Evolutionary conservation across 2,888 invertebrate genomes (phyloP), one percentile per base, ranked within the genome.

Genomic region (Syritta pipiens): DNA sequence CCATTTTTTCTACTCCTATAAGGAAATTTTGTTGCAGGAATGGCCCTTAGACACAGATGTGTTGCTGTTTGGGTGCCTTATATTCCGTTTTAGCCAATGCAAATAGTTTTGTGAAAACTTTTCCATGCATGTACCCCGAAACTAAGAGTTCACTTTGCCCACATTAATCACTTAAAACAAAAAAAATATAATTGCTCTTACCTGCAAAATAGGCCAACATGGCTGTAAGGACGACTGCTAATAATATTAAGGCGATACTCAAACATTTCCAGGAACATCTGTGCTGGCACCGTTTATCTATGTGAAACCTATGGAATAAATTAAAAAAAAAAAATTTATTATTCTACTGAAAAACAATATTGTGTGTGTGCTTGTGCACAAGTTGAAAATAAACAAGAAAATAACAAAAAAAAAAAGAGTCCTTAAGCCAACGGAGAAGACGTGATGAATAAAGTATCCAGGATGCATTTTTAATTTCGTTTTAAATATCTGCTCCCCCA

Each of bases 221-320:
- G 84, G 97, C 97, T 85, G 96, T 94, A 86, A 97, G 92, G 85
- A 95, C 94, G 87, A 97, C 95, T 87, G 95, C 94, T 86, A 97
- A 91, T 88, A 97, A 92, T 89, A 97, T 96, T 90, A 97, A 94
- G 85, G 95, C 94, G 89, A 98, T 96, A 89, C 96, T 96, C 89
- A 96, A 94, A 90, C 97, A 97, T 90, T 97, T 96, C 98, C 98
- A 98, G 88, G 97, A 96, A 92, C 97, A 97, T 84, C 96, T 93
- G 89, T 96, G 96, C 89, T 95, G 95, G 91, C 96, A 96, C 84
- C 96, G 93, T 90, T 97, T 97, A 91, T 96, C 96, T 91, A 96
- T 95, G 92, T 96, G 96, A 91, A 96, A 96, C 89, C 89, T 89
- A 86, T 6, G 82, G 85, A 67, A 76, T 51, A 81, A 76, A 81